These are phyloP conservation scores for Siderastrea siderea DNA, from an alignment of 92 coral and sea anemone species.

Conservation along the genomic window DNA sequence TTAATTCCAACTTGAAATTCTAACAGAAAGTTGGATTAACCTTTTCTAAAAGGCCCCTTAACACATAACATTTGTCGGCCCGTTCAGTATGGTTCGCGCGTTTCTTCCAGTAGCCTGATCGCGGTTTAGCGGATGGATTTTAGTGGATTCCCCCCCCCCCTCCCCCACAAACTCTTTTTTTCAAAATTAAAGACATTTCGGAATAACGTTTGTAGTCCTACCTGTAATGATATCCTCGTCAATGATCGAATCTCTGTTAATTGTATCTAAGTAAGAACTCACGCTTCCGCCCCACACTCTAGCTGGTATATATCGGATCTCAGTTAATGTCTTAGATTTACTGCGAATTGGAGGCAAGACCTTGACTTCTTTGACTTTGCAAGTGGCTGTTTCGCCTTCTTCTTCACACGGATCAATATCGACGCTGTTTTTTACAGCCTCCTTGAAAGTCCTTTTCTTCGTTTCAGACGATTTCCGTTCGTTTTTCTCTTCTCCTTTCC, in stretches of 20 bases:
- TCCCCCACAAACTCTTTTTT: too few species aligned
- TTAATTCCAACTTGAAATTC: too few species aligned
- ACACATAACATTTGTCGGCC: too few species aligned
- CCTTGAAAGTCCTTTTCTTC: background rate
- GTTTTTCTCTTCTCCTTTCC: background rate
- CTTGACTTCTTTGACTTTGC: slow-evolving; percentile 16
- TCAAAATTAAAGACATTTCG: background rate
- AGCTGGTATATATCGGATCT: background rate
- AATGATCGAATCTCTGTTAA: background rate
- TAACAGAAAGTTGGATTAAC: too few species aligned
- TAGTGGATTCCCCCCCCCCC: too few species aligned
- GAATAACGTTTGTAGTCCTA: too few species aligned
- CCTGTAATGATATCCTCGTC: slow-evolving; percentile 34
- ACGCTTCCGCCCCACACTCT: slow-evolving; percentile 49
- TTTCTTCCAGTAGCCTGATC: too few species aligned
- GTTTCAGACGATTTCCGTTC: too few species aligned
- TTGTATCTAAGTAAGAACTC: slow-evolving; percentile 29
- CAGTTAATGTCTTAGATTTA: background rate
- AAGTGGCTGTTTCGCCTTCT: background rate
- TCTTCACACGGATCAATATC: slow-evolving; percentile 2
- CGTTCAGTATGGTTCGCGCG: too few species aligned
- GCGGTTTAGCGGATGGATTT: too few species aligned
- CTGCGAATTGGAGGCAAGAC: slow-evolving; percentile 53
- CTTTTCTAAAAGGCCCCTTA: too few species aligned
- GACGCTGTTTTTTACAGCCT: background rate